These are phyloP conservation scores for Arizona elegans DNA, from an alignment of 2,113 vertebrate genomes.

Conservation along the genomic window DNA sequence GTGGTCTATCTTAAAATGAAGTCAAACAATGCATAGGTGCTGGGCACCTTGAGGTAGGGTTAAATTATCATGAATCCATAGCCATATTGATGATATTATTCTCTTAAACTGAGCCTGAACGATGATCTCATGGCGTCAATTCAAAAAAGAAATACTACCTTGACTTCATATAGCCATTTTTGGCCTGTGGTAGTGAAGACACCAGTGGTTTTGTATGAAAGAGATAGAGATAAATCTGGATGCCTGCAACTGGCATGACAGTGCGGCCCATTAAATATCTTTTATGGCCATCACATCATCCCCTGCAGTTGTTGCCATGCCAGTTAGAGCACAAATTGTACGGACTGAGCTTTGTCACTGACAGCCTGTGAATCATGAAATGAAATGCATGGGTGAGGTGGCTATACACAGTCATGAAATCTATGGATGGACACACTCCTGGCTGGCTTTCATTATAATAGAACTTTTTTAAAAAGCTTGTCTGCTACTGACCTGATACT, in stretches of 20 bases:
- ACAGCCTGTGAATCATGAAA: constrained; percentile 40
- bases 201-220: not conserved
- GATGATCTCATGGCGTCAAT: not conserved
- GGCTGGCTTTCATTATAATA: not conserved
- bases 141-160: not conserved
- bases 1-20: not conserved
- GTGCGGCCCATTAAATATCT: constrained; percentile 4
- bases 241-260: constrained; percentile 1
- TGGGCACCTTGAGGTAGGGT: not conserved
- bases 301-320: constrained; percentile 38
- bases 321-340: constrained; percentile 35
- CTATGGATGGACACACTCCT: not conserved
- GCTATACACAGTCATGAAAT: not conserved
- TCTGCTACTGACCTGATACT: not conserved
- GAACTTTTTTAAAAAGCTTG: not conserved
- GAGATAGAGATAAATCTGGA: constrained; percentile 29
- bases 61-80: not conserved
- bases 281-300: constrained; percentile 30
- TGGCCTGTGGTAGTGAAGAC: not conserved
- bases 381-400: not conserved
- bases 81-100: not conserved
- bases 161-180: not conserved
- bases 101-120: not conserved
- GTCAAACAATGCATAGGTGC: not conserved
- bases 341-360: constrained; percentile 16